Percentiles rank a stretch among this genome's conserved stretches.
These are phyloP conservation scores for Drosophila saltans DNA, from an alignment of 1,140 invertebrate species.

Conservation along the genomic window DNA sequence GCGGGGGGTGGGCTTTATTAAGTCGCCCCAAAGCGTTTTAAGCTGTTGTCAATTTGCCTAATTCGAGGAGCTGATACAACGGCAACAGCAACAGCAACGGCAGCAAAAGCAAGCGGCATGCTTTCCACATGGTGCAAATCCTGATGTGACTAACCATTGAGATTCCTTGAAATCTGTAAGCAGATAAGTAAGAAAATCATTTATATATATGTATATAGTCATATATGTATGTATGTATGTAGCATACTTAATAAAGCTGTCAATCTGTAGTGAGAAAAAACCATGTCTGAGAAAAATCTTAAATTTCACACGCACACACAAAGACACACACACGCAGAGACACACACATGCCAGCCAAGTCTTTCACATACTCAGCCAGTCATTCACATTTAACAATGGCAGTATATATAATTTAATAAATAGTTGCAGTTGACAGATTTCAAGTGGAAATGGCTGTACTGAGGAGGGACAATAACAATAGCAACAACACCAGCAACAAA, in stretches of 20 bases:
- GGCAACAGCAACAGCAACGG: slow-evolving; percentile 20
- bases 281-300: slow-evolving; percentile 36
- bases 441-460: slow-evolving; percentile 56
- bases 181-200: slow-evolving; percentile 60
- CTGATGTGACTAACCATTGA: slow-evolving; percentile 23
- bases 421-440: slow-evolving; percentile 82
- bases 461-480: slow-evolving; percentile 28
- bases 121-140: slow-evolving; percentile 50
- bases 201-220: slow-evolving; percentile 18
- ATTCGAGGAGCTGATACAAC: slow-evolving; percentile 38
- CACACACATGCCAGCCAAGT: not conserved
- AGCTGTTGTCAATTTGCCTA: slow-evolving; percentile 79
- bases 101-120: slow-evolving; percentile 8
- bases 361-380: slow-evolving; percentile 27
- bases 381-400: slow-evolving; percentile 70
- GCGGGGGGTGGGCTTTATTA: slow-evolving; percentile 60
- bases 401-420: slow-evolving; percentile 79
- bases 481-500: slow-evolving; percentile 26
- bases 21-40: slow-evolving; percentile 73
- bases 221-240: too few relatives aligned
- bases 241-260: slow-evolving; percentile 37
- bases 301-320: slow-evolving; percentile 31
- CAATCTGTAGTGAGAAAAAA: slow-evolving; percentile 2
- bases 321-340: not conserved
- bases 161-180: slow-evolving; percentile 55